phyloP scores from a whole-genome alignment of 2,888 invertebrate genomes.

The Operophtera brumata region DNA sequence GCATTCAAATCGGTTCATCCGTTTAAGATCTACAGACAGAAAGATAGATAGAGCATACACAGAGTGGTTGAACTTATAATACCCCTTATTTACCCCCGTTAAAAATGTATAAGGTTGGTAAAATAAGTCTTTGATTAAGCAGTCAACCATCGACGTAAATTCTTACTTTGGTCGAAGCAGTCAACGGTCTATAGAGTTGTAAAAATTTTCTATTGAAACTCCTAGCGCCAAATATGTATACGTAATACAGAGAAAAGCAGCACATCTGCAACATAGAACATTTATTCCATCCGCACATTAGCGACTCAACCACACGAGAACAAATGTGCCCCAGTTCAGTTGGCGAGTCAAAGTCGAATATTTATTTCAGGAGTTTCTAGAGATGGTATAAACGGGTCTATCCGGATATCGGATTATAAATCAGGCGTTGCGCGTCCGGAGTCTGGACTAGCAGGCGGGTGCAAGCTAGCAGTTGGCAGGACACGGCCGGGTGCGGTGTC shows the following conservation, averaged over 20 bases:
- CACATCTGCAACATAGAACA: constrained; percentile 32
- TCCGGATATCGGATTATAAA: constrained; percentile 64
- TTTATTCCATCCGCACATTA: constrained; percentile 41
- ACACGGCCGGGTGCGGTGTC: constrained; percentile 31
- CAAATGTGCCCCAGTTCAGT: constrained; percentile 36
- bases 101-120: too few relatives aligned
- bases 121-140: too few relatives aligned
- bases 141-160: too few relatives aligned
- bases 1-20: too few relatives aligned
- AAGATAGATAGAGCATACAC: too few relatives aligned
- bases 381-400: constrained; percentile 36
- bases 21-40: too few relatives aligned
- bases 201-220: constrained; percentile 8
- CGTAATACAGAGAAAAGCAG: constrained; percentile 17
- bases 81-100: too few relatives aligned
- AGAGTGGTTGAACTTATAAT: too few relatives aligned
- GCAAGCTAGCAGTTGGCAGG: constrained; percentile 44
- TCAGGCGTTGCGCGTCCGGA: constrained; percentile 53
- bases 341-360: constrained; percentile 32
- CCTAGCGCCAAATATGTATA: constrained; percentile 7
- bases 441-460: constrained; percentile 45
- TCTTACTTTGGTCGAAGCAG: too few relatives aligned
- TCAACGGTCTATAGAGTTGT: neutral
- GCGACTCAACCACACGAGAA: constrained; percentile 36
- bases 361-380: constrained; percentile 37